Base-by-base conservation (phyloP, 2,797 vertebrate species). In the Pipistrellus pygmaeus region DNA sequence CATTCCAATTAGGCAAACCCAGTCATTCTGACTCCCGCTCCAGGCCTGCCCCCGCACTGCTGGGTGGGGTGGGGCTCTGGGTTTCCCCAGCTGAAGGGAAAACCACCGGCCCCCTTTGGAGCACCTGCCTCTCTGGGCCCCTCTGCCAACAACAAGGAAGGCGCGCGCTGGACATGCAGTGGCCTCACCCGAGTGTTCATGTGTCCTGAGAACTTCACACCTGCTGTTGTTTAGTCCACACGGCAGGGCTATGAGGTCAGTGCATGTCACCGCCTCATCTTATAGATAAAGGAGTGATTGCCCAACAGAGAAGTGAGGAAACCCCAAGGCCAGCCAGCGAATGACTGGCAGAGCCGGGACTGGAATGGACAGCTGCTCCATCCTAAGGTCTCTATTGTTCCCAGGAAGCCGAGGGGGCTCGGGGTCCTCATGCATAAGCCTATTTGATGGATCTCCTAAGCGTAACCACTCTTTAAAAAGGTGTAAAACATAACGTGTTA, bases 191-290 rank as follows among this genome's bases (percentile, higher is more conserved):
- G 82, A 60, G 62, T 6, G 83, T 21, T 89, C 76, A 7, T 73
- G 35, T 32, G n/a, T 6, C 6, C 44, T 71, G 88, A 66, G 77
- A 91, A 35, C 92, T 6, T 55, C 17, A 18, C 53, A 90, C 51
- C 81, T 91, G 94, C 77, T 93, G 48, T 81, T 88, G 72, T 87
- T 94, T 81, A 91, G 69, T 72, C 60, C 68, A 81, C 6, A 21
- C 25, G 11, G 23, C 64, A 73, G 73, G 60, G 73, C 44, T 53
- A n/a, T 1, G n/a, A 76, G n/a, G 51, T 89, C 20, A 27, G 11
- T 15, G 27, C 46, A 46, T 1, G 55, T 46, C 46, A 88, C 64
- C 30, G n/a, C 80, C 62, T 92, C 38, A 2, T 48, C 48, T 84
- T 23, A 78, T 12, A 95, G 93, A 73, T 55, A 73, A 91, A 91